Evolutionary conservation across 1,140 invertebrate genomes (phyloP).

Genomic region (Psix sp.): DNA sequence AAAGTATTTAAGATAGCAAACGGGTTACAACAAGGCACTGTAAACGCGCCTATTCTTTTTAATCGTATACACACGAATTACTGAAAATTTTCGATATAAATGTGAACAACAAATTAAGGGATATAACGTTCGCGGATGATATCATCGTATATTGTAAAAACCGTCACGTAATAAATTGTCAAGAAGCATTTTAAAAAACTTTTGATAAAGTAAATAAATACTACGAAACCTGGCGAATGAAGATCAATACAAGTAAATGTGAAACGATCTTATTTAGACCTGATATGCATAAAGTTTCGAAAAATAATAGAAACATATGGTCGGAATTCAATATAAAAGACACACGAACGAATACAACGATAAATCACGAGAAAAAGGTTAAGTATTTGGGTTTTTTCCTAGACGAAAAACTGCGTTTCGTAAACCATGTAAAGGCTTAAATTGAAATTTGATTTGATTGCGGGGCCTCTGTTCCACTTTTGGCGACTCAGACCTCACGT

Average conservation of each 20-base stretch:
- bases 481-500: not conserved
- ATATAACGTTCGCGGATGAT: not conserved
- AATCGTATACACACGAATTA: not conserved
- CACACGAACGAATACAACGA: not conserved
- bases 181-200: not conserved
- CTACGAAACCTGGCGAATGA: constrained; percentile 11
- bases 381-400: constrained; percentile 5
- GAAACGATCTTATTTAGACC: constrained; percentile 15
- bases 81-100: not conserved
- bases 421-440: not conserved
- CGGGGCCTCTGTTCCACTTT: not conserved
- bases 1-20: no score
- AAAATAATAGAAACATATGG: not conserved
- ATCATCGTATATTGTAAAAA: not conserved
- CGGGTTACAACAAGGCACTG: constrained; percentile 3
- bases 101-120: not conserved
- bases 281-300: not conserved
- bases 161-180: not conserved
- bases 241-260: constrained; percentile 5
- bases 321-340: constrained; percentile 4
- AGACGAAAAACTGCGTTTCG: constrained; percentile 8
- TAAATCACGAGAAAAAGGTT: not conserved
- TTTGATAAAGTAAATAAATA: not conserved
- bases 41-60: not conserved
- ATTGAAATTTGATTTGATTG: not conserved